These are phyloP conservation scores for Poeciliopsis paucimaculata DNA, from an alignment of 2,797 vertebrate species.

Conservation along the genomic window DNA sequence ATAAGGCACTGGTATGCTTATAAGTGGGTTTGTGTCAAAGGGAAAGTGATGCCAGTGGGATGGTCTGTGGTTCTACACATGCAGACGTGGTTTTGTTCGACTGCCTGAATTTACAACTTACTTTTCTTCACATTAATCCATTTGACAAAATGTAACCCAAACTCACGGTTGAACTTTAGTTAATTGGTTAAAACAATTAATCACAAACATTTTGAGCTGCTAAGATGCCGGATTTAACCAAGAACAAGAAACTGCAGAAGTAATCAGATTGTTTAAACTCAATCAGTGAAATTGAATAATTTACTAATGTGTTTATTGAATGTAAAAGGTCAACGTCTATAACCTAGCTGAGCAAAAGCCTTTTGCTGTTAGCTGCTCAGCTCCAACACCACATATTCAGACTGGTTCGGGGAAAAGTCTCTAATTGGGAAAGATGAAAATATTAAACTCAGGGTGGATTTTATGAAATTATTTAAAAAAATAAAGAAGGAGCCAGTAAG, in stretches of 20 bases:
- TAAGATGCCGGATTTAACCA: not conserved
- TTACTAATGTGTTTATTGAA: slow-evolving; percentile 21
- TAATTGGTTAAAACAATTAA: not conserved
- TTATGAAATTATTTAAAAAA: not conserved
- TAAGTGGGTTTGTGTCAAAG: slow-evolving; percentile 32
- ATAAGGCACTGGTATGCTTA: slow-evolving; percentile 40
- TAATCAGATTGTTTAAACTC: slow-evolving; percentile 21
- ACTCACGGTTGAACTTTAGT: not conserved
- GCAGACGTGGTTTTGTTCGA: not conserved
- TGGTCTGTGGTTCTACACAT: slow-evolving; percentile 5
- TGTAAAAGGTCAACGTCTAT: slow-evolving; percentile 9
- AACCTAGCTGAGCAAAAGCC: not conserved
- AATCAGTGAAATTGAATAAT: slow-evolving; percentile 31
- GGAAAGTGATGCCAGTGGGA: slow-evolving; percentile 36
- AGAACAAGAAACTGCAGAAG: not conserved
- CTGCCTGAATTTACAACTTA: not conserved
- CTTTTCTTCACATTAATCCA: not conserved
- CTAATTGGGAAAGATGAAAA: not conserved
- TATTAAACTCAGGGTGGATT: not conserved
- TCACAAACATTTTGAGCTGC: slow-evolving; percentile 8
- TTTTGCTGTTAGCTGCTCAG: not conserved
- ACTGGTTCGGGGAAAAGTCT: not conserved
- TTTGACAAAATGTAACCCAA: not conserved
- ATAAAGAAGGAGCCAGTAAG: not conserved
- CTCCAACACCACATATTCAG: not conserved